Base-by-base conservation (phyloP, 2,113 vertebrate genomes). In the Megaptera novaeangliae region DNA sequence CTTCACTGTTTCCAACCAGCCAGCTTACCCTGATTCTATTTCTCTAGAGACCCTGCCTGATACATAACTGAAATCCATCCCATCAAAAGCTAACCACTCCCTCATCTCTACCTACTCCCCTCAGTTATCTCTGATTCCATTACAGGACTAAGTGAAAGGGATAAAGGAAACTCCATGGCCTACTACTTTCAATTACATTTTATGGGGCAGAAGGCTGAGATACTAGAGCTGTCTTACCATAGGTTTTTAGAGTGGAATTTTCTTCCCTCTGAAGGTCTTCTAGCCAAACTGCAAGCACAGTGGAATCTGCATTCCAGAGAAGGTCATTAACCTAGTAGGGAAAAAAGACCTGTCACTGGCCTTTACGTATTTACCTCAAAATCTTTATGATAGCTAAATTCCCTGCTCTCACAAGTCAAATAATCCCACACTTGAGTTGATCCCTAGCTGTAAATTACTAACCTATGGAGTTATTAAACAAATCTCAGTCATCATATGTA, bases 231-330 rank as follows among this genome's bases (percentile, higher is more conserved):
- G 2, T 95, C 98, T 99, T 98, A 99, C 99, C 98, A 0, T 99
- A 99, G 86, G 98, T 98, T 78, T 98, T 99, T 82, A 97, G 57
- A 29, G 64, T 95, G 29, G 98, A 89, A 0, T 97, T 97, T 52
- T 98, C 98, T 74, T 98, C 98, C 0, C 69, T 96, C 9, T 95
- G 96, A 96, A 99, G 96, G 61, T 99, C 99, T 98, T 99, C 99
- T 72, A 99, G 97, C 99, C 99, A 99, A 77, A 99, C 94, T 2
- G 99, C 99, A 71, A 99, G 97, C 84, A 99, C 97, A 0, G 98
- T 98, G 69, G 99, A 99, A 98, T 99, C 99, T n/a, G 98, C 98
- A 98, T 99, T 99, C 99, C 99, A 99, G 86, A 99, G 98, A 93
- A 99, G 98, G 89, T 99, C 99, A 93, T 99, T 99, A 83, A 99